These are phyloP conservation scores for Onychomys arenicola DNA, from an alignment of 2,797 vertebrate genomes.

Conservation along the genomic window DNA sequence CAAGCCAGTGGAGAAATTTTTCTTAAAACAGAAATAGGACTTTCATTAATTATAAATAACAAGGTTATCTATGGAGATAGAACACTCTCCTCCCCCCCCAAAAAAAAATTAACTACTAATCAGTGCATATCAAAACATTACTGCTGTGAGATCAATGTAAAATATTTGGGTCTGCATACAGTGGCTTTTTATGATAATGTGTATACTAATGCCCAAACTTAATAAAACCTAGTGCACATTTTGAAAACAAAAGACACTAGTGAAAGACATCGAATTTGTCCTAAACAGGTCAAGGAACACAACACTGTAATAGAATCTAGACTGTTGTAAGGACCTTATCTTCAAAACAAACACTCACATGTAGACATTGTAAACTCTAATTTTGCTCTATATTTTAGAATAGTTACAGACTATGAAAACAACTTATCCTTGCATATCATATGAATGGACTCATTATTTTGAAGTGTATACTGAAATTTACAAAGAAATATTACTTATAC, in stretches of 20 bases:
- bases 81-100: neutral
- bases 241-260: neutral
- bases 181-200: neutral
- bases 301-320: neutral
- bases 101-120: neutral
- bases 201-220: neutral
- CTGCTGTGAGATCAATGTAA: neutral
- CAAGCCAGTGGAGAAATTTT: neutral
- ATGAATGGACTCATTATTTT: neutral
- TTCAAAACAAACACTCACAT: neutral
- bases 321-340: neutral
- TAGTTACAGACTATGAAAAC: neutral
- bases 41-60: slow-evolving; percentile 19
- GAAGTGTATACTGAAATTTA: neutral
- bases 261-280: neutral
- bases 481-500: neutral
- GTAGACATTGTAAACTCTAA: neutral
- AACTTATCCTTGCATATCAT: neutral
- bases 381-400: neutral
- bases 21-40: slow-evolving; percentile 35
- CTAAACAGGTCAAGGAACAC: neutral
- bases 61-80: neutral
- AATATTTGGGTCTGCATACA: neutral
- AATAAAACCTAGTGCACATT: neutral
- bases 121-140: neutral